Evolutionary conservation across 2,113 vertebrate species (phyloP).

Genomic region (Eidolon helvum): DNA sequence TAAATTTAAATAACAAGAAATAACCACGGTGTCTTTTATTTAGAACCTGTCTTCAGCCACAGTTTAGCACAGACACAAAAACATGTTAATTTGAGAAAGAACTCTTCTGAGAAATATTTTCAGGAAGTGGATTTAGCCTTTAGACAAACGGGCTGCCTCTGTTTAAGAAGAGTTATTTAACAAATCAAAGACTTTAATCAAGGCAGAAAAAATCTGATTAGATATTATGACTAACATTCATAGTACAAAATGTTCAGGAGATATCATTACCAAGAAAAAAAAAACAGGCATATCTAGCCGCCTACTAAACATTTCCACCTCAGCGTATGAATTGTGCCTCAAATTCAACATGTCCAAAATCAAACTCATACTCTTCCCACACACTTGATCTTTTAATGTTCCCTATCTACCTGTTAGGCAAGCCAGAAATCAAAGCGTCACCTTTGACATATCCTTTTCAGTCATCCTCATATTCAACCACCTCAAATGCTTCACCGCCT

Average conservation of each 20-base stretch:
- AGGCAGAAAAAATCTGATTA: not conserved
- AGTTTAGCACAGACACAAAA: not conserved
- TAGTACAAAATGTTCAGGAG: not conserved
- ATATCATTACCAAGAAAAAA: not conserved
- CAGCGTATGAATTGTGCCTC: not conserved
- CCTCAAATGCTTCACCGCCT: not conserved
- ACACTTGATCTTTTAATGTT: not conserved
- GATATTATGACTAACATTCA: conserved; percentile 35
- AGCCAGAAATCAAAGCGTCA: not conserved
- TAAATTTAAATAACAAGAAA: conserved; percentile 15
- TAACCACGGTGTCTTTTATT: not conserved
- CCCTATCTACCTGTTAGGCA: not conserved
- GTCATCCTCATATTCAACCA: not conserved
- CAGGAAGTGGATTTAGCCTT: not conserved
- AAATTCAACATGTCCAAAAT: not conserved
- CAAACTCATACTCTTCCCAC: not conserved
- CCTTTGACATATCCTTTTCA: not conserved
- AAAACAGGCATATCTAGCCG: not conserved
- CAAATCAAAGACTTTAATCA: conserved; percentile 29
- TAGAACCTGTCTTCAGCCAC: not conserved
- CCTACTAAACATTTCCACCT: not conserved
- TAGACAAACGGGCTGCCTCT: not conserved
- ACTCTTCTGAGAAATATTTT: not conserved
- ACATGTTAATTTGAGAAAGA: not conserved
- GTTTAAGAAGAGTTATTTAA: conserved; percentile 26